Conservation (phyloP, 2,113 vertebrate genomes). For the Genyomyrus donnyi region DNA sequence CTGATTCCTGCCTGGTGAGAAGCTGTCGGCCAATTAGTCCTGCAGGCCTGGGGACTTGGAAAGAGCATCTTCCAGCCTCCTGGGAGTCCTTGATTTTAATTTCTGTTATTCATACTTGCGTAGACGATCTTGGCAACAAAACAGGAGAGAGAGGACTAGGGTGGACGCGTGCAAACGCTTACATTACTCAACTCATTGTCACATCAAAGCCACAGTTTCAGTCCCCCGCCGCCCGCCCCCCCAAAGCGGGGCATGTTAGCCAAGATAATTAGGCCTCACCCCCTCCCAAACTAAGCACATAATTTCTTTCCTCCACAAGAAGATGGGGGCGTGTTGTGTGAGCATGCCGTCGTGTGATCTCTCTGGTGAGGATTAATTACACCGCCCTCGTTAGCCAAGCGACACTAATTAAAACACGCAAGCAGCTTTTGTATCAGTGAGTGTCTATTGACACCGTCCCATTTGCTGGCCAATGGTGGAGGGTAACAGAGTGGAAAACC, state of each 20-base stretch:
- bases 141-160: neutral
- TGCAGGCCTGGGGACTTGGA: neutral
- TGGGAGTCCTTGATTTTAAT: neutral
- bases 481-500: neutral
- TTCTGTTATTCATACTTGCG: neutral
- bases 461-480: no score
- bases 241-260: neutral
- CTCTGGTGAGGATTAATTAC: slow-evolving; percentile 29
- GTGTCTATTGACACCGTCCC: slow-evolving; percentile 23
- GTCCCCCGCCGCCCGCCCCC: neutral
- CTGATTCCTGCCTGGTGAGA: neutral
- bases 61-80: neutral
- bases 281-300: neutral
- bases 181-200: neutral
- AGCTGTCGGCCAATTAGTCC: neutral
- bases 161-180: neutral
- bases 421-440: slow-evolving; percentile 27
- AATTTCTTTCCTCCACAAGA: slow-evolving; percentile 6
- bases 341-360: slow-evolving; percentile 16
- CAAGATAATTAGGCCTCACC: neutral
- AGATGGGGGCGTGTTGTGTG: neutral
- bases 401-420: slow-evolving; percentile 49
- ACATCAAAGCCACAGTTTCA: slow-evolving; percentile 8
- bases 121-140: neutral
- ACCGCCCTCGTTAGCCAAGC: slow-evolving; percentile 27